Base-by-base conservation (phyloP, 2,888 invertebrate species). In the Hecatera dysodea region DNA sequence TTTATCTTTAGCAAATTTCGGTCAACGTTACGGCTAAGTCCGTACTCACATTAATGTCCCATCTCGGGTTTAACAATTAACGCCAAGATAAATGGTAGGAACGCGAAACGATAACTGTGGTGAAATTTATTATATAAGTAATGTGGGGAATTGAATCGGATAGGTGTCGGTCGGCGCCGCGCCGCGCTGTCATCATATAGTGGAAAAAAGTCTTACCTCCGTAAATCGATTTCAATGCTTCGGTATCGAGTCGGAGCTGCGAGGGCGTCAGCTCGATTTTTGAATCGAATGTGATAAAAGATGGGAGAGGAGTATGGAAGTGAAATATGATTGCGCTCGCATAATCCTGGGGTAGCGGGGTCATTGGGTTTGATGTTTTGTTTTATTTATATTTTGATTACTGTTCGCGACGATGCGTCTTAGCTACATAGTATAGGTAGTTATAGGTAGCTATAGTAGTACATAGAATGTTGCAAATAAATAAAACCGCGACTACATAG, bases 1-100 rank as follows among this genome's bases (percentile, higher is more conserved):
- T 93, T 92, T 93, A 94, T 93, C 91, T 87, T 79, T 82, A 81
- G 85, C 85, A 87, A 87, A 86, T 86, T 85, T 74, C 62, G 57
- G 68, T 19, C 80, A 67, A 61, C 69, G 66, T 81, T 72, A 73
- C 77, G 63, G 53, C 75, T 77, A 75, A 80, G 77, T 80, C 84
- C 75, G 72, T 68, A 76, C 67, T 73, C 76, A 68, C 73, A 75
- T 83, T 82, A 79, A 67, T 72, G 70, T 71, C 75, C 75, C 75
- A 75, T 72, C 61, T 78, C 78, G 75, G 80, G 83, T 77, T 84
- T 70, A 78, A 83, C 84, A 80, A 83, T 84, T 81, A 84, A 85
- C 81, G 69, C 67, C 63, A 64, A 77, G 72, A 85, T 78, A 83
- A 81, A 82, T 75, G 75, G 72, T 64, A 55, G 67, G 76, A 73